Evolutionary conservation across 1,140 invertebrate genomes (phyloP), one percentile per base, ranked within the genome.

Genomic region (Meloidogyne exigua): DNA sequence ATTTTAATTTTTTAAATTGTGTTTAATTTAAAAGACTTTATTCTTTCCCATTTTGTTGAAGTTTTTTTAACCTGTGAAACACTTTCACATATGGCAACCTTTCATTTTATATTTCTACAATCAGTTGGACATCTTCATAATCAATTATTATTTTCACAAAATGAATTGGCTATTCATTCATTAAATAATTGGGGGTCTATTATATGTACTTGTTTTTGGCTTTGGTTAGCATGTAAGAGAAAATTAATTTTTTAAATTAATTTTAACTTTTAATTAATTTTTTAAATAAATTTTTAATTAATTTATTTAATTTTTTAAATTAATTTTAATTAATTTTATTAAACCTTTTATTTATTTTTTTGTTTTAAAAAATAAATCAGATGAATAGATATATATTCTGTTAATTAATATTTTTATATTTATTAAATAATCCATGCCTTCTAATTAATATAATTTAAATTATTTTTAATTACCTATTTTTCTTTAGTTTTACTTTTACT

Each of bases 51-150:
- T 2, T 73, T 73, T 32, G 72, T 36, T 65, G 39, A 73, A 32
- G 39, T 39, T 10, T 18, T 73, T 62, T n/a, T 64, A 39, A 64
- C 72, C 0, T 32, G 21, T 0, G 72, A 73, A 21, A 65, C 57
- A 0, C 28, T 73, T 23, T 44, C 44, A 32, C 72, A 73, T 26
- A 25, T 73, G 49, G 49, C 42, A 36, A 73, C 57, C 0, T 73
- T 73, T 32, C 57, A 64, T 64, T 73, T 73, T 64, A 65, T 73
- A 13, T 28, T 65, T 36, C 39, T 73, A 28, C 72, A 73, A 36
- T 42, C 72, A 25, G 23, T 62, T 65, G 21, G 39, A 15, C 65
- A 64, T 64, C 5, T 73, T 7, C 49, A 57, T n/a, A 57, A 57
- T n/a, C 49, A 57, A 57, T 57, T 57, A 9, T 57, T 57, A 57